Percentiles rank a stretch among this genome's conserved stretches.
Evolutionary conservation across 2,113 vertebrate species (phyloP).

Genomic region (Myotis davidii): DNA sequence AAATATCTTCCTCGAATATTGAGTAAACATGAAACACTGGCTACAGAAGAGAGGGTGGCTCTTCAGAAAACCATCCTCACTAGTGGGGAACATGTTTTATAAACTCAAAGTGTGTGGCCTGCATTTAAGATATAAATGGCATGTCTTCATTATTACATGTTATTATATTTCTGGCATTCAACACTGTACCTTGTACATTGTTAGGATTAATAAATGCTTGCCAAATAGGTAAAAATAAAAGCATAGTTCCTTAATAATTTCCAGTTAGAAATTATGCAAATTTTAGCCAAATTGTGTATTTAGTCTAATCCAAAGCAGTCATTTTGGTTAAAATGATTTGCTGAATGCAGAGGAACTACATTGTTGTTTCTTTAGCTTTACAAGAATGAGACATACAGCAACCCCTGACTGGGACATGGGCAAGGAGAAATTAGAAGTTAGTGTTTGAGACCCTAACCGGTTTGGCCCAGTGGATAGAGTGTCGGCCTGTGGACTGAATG

Average conservation of each 20-base stretch:
- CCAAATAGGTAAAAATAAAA: not conserved
- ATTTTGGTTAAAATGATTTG: not conserved
- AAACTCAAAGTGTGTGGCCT: not conserved
- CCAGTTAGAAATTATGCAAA: not conserved
- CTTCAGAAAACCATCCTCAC: not conserved
- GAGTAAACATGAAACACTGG: constrained; percentile 32
- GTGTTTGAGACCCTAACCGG: not conserved
- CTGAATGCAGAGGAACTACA: not conserved
- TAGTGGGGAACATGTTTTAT: not conserved
- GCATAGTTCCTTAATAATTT: not conserved
- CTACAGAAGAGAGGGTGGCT: not conserved
- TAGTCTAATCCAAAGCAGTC: not conserved
- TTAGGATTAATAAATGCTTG: not conserved
- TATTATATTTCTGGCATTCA: not conserved
- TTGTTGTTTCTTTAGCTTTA: constrained; percentile 15
- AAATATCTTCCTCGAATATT: constrained; percentile 20
- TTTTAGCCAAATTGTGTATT: not conserved
- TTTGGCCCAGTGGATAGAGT: too few relatives aligned
- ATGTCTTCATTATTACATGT: not conserved
- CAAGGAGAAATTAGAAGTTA: not conserved
- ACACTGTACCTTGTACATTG: not conserved
- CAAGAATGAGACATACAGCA: not conserved
- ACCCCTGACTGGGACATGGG: not conserved
- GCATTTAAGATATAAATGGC: not conserved
- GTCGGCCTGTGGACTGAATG: too few relatives aligned